Evolutionary conservation across 2,888 invertebrate genomes (phyloP).

Genomic region (Apomyelois bistriatella): DNA sequence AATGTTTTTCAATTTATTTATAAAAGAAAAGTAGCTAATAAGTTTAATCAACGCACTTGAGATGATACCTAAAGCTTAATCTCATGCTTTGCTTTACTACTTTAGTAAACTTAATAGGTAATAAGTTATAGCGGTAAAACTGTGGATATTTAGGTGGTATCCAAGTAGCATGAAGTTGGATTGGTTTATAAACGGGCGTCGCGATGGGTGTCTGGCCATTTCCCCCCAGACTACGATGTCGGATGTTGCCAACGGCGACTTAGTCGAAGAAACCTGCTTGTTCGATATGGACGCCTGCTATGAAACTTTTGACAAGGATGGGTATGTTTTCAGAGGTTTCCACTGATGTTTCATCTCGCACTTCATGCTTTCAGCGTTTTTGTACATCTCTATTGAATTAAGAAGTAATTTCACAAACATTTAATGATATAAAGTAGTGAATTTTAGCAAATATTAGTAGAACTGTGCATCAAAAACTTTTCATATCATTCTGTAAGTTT

Average conservation of each 20-base stretch:
- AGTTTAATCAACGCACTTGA: not conserved
- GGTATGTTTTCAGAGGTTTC: conserved; percentile 80
- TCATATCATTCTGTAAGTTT: not conserved
- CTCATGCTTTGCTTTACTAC: not conserved
- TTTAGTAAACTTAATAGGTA: not conserved
- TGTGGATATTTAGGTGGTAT: conserved; percentile 39
- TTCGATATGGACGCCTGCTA: conserved; percentile 94
- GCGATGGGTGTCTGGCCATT: conserved; percentile 56
- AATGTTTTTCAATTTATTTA: not conserved
- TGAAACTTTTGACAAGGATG: conserved; percentile 93
- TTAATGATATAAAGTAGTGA: not conserved
- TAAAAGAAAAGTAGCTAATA: not conserved
- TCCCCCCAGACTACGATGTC: conserved; percentile 70
- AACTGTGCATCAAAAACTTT: not conserved
- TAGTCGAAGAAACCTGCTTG: conserved; percentile 76
- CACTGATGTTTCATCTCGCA: not conserved
- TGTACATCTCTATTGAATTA: not conserved
- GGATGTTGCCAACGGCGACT: conserved; percentile 59
- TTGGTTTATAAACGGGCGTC: conserved; percentile 57
- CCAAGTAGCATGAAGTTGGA: conserved; percentile 58
- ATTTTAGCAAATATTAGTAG: not conserved
- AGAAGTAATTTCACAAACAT: not conserved
- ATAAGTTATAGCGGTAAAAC: conserved; percentile 26
- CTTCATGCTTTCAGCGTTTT: not conserved
- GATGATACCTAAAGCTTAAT: too few relatives aligned